Base-by-base conservation (phyloP, 1,140 invertebrate species). In the Manduca sexta region DNA sequence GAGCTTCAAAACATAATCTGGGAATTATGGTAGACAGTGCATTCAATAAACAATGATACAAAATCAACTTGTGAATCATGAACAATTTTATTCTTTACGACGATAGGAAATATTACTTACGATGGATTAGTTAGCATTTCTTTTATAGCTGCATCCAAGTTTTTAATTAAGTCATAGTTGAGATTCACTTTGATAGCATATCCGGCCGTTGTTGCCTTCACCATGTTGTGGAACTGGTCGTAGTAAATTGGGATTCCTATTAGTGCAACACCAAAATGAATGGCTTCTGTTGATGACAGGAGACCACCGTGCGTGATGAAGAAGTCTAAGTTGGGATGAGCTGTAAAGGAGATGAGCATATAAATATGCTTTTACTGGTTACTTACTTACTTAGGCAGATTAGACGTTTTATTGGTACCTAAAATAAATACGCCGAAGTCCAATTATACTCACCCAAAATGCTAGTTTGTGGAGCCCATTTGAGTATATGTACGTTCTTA, bases 251-350 rank as follows among this genome's bases (percentile, higher is more conserved):
- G 91, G 49, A 92, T 86, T 5, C 88, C 89, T 10, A 92, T 68
- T 2, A 91, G 66, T 1, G 91, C 91, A 7, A 91, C 87, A 35
- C 89, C 89, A 48, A 89, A 82, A 66, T 90, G 88, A 29, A 91
- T 83, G 1, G 90, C 85, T 67, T 93, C 91, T 30, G 87, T 87
- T 6, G 87, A 82, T 43, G 91, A 90, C 33, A 90, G 74, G 12
- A 90, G 66, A n/a, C 91, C 91, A 2, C 89, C 90, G 56, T 92
- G 91, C 0, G 90, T 89, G 17, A 93, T 88, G 48, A 93, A 91
- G 2, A 86, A 64, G 45, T 79, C 79, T 6, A 90, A 82, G 46
- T 91, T 91, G 0, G 77, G 65, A 70, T 92, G 90, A 29, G 84
- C 90, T 88, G 66, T 52, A 91, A 64, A 52, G n/a, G 29, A 38